Evolutionary conservation across 2,797 vertebrate genomes (phyloP).

Genomic region (Silurus lanzhouensis): DNA sequence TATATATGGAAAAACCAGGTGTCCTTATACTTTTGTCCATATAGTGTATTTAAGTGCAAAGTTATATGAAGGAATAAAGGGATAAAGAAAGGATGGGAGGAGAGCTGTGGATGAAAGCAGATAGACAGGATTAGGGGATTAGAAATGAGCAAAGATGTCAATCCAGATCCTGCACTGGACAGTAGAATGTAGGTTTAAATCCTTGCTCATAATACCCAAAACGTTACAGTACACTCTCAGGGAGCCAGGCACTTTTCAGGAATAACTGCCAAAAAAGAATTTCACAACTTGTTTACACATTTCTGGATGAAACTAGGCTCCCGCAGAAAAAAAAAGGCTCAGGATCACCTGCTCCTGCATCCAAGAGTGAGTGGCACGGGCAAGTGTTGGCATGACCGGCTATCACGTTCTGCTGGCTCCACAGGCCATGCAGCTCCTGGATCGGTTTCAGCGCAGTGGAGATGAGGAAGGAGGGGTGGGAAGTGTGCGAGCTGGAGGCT

Average conservation of each 20-base stretch:
- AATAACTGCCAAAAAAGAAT: background rate
- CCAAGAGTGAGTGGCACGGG: conserved; percentile 57
- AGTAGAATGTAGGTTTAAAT: conserved; percentile 2
- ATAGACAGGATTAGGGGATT: conserved; percentile 52
- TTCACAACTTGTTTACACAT: conserved; percentile 19
- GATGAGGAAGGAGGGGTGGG: conserved; percentile 33
- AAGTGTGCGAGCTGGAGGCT: conserved; percentile 33
- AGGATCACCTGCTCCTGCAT: conserved; percentile 45
- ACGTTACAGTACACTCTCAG: background rate
- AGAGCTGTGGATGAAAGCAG: conserved; percentile 29
- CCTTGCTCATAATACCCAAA: background rate
- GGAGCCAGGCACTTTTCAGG: background rate
- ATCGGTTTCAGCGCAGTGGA: conserved; percentile 54
- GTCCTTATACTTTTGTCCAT: too few relatives aligned
- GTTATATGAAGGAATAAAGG: conserved; percentile 17
- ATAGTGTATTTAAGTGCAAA: background rate
- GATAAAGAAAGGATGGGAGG: conserved; percentile 14
- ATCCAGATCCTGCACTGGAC: conserved; percentile 15
- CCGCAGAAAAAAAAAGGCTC: conserved; percentile 9
- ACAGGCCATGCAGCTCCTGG: conserved; percentile 50
- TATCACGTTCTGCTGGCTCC: conserved; percentile 56
- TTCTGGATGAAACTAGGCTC: conserved; percentile 14
- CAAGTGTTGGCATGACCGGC: conserved; percentile 56
- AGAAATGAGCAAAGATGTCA: conserved; percentile 42
- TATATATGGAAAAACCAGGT: background rate